Base-by-base conservation (phyloP, 1,140 invertebrate genomes). In the Meloidogyne chitwoodi region DNA sequence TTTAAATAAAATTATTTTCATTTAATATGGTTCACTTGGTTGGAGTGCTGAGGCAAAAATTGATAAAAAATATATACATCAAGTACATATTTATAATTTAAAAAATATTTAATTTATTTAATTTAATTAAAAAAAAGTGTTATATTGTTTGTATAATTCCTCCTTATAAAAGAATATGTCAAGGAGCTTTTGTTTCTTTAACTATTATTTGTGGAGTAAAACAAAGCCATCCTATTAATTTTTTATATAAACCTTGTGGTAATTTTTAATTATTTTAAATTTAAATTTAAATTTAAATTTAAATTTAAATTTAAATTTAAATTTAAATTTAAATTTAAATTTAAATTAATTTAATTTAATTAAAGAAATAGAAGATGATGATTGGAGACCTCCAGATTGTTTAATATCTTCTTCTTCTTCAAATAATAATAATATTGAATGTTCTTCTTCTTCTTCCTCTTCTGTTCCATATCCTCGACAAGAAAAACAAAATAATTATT, bases 91-190 rank as follows among this genome's bases (percentile, higher is more conserved):
- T 65, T 12, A 48, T 8, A 56, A 29, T n/a, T 31, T 29, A 62
- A 12, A 76, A 68, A 76, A 19, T 70, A 56, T 79, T 41, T 29
- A 65, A 83, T 22, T 67, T 19, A 34, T 27, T 48, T 79, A n/a
- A 27, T 34, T 24, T 68, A 27, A 0, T 19, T 38, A 16, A 3
- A 3, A 31, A 31, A 31, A 31, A 94, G 93, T 95, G 93, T n/a
- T 94, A 97, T 89, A 89, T 96, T 48, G 93, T 96, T 6, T 95
- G 94, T 88, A 91, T 91, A 65, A 91, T 96, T 66, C 95, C 95
- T 12, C 89, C 92, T 5, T 96, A 93, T 89, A 88, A 90, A 44
- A 90, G 91, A 75, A 87, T 89, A 61, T 86, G 89, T 81, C 90
- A 93, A 31, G 86, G 89, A 19, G 92, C 92, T 82, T 90, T 92